These are phyloP conservation scores for Scotopteryx bipunctaria DNA, from an alignment of 2,888 invertebrate genomes.

Conservation along the genomic window DNA sequence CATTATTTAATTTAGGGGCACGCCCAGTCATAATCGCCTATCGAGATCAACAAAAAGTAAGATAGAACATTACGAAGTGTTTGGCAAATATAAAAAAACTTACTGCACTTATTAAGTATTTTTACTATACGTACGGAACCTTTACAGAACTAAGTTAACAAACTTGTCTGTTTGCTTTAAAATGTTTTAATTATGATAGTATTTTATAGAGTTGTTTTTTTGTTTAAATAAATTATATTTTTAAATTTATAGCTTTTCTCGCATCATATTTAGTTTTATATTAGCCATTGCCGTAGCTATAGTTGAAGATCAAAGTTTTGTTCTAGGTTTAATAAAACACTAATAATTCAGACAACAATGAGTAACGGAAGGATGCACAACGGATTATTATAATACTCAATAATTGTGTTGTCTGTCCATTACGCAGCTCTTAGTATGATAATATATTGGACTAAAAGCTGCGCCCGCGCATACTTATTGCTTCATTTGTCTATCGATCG, in stretches of 20 bases:
- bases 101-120: no score
- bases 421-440: constrained; percentile 41
- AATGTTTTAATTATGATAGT: no score
- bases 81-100: no score
- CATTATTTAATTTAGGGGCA: constrained; percentile 30
- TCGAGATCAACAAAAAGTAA: constrained; percentile 20
- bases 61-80: not conserved
- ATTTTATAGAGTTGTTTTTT: no score
- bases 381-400: constrained; percentile 9
- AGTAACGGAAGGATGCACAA: constrained; percentile 22
- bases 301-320: not conserved
- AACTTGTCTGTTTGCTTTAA: no score
- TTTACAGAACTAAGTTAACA: no score
- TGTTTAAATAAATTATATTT: no score
- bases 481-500: constrained; percentile 52
- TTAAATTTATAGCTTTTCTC: no score
- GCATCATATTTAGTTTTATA: not conserved
- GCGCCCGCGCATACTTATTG: constrained; percentile 59
- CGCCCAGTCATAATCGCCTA: constrained; percentile 24
- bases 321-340: not conserved
- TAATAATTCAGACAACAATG: constrained; percentile 19
- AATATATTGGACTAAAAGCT: constrained; percentile 50
- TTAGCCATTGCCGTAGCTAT: not conserved
- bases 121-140: no score
- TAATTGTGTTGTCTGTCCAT: constrained; percentile 17